These are phyloP conservation scores for Caenorhabditis sp. DNA, from an alignment of 2,888 invertebrate species.

Conservation along the genomic window DNA sequence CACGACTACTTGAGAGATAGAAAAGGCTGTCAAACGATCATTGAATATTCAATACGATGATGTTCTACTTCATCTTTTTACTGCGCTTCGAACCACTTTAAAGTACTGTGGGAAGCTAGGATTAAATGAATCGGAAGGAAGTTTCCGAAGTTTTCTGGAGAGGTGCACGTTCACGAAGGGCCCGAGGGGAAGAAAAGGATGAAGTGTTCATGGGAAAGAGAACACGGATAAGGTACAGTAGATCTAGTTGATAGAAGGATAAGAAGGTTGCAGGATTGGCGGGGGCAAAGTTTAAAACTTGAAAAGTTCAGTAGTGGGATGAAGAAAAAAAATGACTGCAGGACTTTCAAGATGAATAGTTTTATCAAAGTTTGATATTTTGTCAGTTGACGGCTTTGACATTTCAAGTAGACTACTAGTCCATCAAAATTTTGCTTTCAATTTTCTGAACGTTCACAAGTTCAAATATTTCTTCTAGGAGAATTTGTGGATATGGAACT, in stretches of 20 bases:
- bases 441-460: too few relatives aligned
- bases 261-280: not conserved
- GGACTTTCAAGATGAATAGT: too few relatives aligned
- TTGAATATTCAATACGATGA: constrained; percentile 55
- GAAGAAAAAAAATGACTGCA: not conserved
- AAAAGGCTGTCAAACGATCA: constrained; percentile 48
- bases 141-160: not conserved
- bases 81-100: constrained; percentile 1
- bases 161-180: constrained; percentile 40
- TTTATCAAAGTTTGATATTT: too few relatives aligned
- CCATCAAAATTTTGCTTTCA: too few relatives aligned
- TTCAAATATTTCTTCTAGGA: too few relatives aligned
- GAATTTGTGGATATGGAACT: too few relatives aligned
- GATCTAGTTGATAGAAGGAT: not conserved
- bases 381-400: too few relatives aligned
- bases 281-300: not conserved
- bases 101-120: constrained; percentile 24
- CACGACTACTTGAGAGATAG: constrained; percentile 9
- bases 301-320: not conserved
- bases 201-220: constrained; percentile 36
- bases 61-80: constrained; percentile 38
- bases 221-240: constrained; percentile 18
- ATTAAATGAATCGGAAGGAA: not conserved
- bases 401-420: too few relatives aligned
- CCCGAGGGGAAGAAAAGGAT: constrained; percentile 27